phyloP scores from a whole-genome alignment of 2,797 vertebrate species.

The Scomberomorus guttatus region DNA sequence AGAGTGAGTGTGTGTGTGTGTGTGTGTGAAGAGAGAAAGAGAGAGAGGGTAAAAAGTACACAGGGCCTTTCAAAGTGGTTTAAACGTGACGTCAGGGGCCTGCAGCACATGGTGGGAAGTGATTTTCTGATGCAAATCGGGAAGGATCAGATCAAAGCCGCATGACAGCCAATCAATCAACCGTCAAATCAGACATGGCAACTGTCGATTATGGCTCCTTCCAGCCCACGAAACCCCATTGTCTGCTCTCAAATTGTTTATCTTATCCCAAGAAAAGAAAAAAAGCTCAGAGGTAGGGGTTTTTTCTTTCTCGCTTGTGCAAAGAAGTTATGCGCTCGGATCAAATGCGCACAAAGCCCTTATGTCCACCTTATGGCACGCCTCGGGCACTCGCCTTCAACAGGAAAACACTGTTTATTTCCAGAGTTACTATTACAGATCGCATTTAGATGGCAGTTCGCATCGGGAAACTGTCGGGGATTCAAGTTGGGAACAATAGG shows the following conservation, averaged over 20 bases:
- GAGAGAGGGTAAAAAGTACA: constrained; percentile 71
- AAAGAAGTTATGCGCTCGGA: constrained; percentile 79
- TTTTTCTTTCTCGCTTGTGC: constrained; percentile 50
- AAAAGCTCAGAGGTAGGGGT: constrained; percentile 61
- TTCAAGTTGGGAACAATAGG: constrained; percentile 62
- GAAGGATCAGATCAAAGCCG: constrained; percentile 87
- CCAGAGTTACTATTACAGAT: constrained; percentile 6
- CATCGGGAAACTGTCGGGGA: constrained; percentile 19
- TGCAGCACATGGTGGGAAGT: constrained; percentile 88
- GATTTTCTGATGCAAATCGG: constrained; percentile 98
- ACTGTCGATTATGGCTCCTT: constrained; percentile 92
- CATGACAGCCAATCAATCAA: constrained; percentile 97
- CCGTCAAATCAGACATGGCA: constrained; percentile 97
- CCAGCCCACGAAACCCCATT: constrained; percentile 89
- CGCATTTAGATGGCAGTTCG: not conserved
- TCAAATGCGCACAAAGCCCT: constrained; percentile 75
- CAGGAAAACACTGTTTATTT: constrained; percentile 79
- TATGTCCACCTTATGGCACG: constrained; percentile 67
- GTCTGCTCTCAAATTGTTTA: constrained; percentile 81
- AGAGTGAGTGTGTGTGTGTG: constrained; percentile 36
- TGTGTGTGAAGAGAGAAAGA: constrained; percentile 3
- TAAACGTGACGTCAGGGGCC: constrained; percentile 83
- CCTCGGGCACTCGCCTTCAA: constrained; percentile 69
- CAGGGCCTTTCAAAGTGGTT: constrained; percentile 81
- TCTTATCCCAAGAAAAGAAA: constrained; percentile 67